phyloP scores from a whole-genome alignment of 1,140 invertebrate genomes.

The Elysia chlorotica region DNA sequence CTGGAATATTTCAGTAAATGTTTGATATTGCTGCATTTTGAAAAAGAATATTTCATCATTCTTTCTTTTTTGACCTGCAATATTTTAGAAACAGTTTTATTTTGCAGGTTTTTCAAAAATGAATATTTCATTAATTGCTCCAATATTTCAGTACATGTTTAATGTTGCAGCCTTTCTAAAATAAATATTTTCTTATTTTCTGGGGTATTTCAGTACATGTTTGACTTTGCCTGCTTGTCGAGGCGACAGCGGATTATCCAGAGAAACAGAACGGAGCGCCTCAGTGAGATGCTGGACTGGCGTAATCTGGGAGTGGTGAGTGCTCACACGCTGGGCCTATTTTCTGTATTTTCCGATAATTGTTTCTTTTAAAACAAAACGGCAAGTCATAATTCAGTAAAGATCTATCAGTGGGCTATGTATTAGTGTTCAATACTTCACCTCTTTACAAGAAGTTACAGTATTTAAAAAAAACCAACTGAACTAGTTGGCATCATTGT shows the following conservation, averaged over 20 bases:
- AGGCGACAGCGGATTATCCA: constrained; percentile 97
- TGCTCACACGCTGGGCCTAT: constrained; percentile 30
- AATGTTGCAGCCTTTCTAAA: too few species aligned
- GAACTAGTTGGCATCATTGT: too few species aligned
- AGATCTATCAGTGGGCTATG: neutral
- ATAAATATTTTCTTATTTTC: too few species aligned
- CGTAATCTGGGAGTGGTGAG: constrained; percentile 92
- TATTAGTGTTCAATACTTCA: neutral
- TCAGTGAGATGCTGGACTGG: constrained; percentile 98
- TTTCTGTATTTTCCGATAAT: neutral
- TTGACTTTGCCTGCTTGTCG: constrained; percentile 89
- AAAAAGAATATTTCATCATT: too few species aligned
- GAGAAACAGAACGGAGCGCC: constrained; percentile 93
- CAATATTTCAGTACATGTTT: too few species aligned
- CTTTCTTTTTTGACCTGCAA: too few species aligned
- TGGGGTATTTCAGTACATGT: constrained; percentile 84
- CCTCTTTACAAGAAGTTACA: neutral
- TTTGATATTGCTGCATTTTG: too few species aligned
- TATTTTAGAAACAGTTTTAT: too few species aligned
- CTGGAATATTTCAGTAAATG: too few species aligned
- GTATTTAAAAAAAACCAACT: too few species aligned
- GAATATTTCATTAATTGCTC: too few species aligned
- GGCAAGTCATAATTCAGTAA: neutral
- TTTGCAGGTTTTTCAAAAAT: too few species aligned
- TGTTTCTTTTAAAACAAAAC: neutral